A percentile compares a stretch with the other conserved stretches of the same genome.
phyloP scores from a whole-genome alignment of 2,113 vertebrate genomes.

The Globicephala melas region DNA sequence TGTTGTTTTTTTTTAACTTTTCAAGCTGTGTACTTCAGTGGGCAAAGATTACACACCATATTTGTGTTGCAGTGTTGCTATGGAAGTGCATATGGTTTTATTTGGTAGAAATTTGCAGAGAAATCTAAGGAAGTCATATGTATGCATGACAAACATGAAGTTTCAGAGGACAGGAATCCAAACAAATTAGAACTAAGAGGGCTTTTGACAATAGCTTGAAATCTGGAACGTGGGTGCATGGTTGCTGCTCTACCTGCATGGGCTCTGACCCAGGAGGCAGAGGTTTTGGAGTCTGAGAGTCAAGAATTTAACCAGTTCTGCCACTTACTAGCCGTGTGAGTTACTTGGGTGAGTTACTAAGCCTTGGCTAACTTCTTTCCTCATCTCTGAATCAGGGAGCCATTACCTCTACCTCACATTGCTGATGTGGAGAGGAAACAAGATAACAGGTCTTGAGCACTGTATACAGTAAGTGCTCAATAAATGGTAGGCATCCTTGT shows the following conservation, averaged over 20 bases:
- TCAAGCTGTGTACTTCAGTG: constrained; percentile 70
- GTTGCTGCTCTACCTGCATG: background rate
- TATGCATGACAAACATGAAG: constrained; percentile 67
- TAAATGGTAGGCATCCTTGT: background rate
- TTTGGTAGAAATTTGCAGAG: constrained; percentile 80
- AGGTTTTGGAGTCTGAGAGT: background rate
- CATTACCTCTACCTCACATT: background rate
- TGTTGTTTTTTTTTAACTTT: background rate
- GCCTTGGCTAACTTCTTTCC: background rate
- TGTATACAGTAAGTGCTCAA: background rate
- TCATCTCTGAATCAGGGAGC: background rate
- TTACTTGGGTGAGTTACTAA: background rate
- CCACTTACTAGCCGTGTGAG: background rate
- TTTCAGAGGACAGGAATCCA: constrained; percentile 52
- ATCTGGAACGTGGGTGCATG: background rate
- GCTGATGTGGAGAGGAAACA: background rate
- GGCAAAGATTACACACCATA: constrained; percentile 79
- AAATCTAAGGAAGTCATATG: constrained; percentile 73
- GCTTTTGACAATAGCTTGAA: background rate
- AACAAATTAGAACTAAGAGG: constrained; percentile 68
- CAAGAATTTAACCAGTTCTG: background rate
- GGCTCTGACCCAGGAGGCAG: background rate
- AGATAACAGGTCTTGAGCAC: background rate
- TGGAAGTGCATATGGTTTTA: constrained; percentile 84
- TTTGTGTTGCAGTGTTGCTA: constrained; percentile 85